A percentile compares a stretch with the other conserved stretches of the same genome.
phyloP scores from a whole-genome alignment of 2,797 vertebrate genomes.

The Pygocentrus nattereri region DNA sequence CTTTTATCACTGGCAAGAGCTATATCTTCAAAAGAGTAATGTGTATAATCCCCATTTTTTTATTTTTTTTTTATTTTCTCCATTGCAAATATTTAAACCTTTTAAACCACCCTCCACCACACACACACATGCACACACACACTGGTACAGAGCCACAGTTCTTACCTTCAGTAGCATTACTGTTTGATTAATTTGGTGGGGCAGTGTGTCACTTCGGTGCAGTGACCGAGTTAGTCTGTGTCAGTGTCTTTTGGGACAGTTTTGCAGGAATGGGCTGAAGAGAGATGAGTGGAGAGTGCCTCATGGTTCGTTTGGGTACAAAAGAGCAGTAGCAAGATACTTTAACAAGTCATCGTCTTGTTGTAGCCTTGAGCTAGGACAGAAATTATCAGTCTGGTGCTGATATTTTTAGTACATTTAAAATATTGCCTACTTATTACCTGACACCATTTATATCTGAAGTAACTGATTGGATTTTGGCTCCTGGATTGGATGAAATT shows the following conservation, averaged over 20 bases:
- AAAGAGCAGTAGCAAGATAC: background rate
- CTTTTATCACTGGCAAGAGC: background rate
- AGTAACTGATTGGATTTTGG: background rate
- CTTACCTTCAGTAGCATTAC: background rate
- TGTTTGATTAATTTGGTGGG: constrained; percentile 4
- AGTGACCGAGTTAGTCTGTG: background rate
- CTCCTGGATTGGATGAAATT: background rate
- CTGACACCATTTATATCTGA: background rate
- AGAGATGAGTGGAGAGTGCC: background rate
- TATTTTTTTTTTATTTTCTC: no score
- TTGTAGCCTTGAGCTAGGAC: background rate
- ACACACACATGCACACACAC: no score
- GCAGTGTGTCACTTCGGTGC: background rate
- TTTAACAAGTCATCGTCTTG: background rate
- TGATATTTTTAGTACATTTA: background rate
- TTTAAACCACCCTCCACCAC: background rate
- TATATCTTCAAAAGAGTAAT: no score
- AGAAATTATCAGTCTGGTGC: background rate
- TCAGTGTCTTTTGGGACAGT: background rate
- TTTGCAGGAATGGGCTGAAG: background rate
- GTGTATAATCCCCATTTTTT: no score
- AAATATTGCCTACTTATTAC: background rate
- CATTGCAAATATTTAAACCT: background rate
- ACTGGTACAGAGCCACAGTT: background rate
- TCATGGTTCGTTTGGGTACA: background rate